These are phyloP conservation scores for Serranus cabrilla DNA, from an alignment of 2,797 vertebrate genomes.

Conservation along the genomic window DNA sequence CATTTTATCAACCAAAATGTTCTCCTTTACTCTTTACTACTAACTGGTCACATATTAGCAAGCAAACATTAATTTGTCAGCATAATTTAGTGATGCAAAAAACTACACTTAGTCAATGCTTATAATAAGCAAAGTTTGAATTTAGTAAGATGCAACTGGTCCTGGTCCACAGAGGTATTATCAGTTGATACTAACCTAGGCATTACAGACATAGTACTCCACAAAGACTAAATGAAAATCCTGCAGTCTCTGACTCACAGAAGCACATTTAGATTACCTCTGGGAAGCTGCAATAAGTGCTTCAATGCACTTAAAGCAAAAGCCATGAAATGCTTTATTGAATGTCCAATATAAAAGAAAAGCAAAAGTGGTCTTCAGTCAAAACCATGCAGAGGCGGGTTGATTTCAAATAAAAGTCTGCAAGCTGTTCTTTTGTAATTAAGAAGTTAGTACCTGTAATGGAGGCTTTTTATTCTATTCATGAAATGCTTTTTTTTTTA, in stretches of 20 bases:
- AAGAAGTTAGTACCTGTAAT: background rate
- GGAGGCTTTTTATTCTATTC: conserved; percentile 15
- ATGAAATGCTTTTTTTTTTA: background rate
- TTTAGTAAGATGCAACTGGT: background rate
- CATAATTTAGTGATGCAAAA: background rate
- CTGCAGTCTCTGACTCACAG: conserved; percentile 19
- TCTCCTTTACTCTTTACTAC: no score
- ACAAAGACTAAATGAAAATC: conserved; percentile 29
- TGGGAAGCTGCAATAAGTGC: conserved; percentile 30
- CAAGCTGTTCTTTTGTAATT: conserved; percentile 18
- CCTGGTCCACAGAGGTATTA: background rate
- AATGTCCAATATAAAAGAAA: conserved; percentile 15
- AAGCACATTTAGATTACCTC: conserved; percentile 18
- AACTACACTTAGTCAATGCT: background rate
- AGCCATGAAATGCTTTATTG: conserved; percentile 11
- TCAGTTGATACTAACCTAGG: conserved; percentile 12
- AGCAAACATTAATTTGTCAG: no score
- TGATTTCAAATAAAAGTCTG: conserved; percentile 8
- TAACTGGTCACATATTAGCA: no score
- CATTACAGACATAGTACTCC: conserved; percentile 18
- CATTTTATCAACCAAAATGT: no score
- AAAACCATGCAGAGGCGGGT: background rate
- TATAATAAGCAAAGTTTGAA: background rate
- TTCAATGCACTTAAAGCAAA: conserved; percentile 11
- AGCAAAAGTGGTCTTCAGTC: background rate